Evolutionary conservation across 2,888 invertebrate genomes (phyloP).

Genomic region (Eupithecia pulchellata): DNA sequence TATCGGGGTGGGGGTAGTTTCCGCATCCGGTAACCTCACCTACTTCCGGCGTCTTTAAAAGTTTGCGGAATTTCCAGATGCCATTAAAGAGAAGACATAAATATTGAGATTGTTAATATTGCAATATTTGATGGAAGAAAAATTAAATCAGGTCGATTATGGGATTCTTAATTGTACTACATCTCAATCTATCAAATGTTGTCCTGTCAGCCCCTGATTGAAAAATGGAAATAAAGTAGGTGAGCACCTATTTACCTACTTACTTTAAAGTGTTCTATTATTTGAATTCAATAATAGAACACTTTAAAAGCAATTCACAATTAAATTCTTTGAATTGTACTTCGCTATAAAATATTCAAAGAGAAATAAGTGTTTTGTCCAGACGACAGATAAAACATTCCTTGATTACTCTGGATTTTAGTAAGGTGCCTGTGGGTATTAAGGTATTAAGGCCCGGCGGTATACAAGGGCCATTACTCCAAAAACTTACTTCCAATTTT

Average conservation of each 20-base stretch:
- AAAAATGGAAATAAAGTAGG: no score
- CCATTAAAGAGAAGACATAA: background rate
- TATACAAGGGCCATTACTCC: no score
- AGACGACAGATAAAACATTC: conserved; percentile 1
- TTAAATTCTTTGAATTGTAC: background rate
- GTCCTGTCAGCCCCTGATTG: no score
- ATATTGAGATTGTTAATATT: background rate
- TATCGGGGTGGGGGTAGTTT: conserved; percentile 43
- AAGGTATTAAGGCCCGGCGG: no score
- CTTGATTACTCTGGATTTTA: background rate
- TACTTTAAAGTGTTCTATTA: no score
- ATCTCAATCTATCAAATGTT: no score
- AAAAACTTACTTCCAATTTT: no score
- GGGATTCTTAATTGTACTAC: no score
- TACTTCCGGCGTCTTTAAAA: conserved; percentile 27
- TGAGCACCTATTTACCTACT: background rate
- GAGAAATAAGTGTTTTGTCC: background rate
- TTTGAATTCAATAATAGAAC: background rate
- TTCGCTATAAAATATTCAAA: background rate
- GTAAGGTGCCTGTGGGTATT: no score
- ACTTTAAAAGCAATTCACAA: background rate
- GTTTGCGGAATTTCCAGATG: conserved; percentile 7
- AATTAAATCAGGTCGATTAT: background rate
- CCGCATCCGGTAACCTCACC: conserved; percentile 34
- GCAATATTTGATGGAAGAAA: background rate